Evolutionary conservation across 2,888 invertebrate genomes (phyloP).

Genomic region (Cryptocephalus primarius): DNA sequence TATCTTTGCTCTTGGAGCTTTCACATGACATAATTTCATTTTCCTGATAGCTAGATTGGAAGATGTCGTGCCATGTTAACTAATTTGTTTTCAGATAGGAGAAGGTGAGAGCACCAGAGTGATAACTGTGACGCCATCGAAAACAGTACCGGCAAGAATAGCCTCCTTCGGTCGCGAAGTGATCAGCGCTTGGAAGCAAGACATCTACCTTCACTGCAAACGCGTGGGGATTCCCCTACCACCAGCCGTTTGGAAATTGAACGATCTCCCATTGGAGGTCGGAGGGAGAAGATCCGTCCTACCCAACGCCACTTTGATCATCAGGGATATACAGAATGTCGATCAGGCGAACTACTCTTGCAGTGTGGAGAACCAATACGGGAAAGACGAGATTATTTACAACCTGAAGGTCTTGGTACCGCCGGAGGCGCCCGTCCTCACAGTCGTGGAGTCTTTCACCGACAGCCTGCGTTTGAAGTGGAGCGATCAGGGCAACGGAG

Average conservation of each 20-base stretch:
- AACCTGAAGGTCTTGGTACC: slow-evolving; percentile 67
- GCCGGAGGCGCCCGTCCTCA: slow-evolving; percentile 73
- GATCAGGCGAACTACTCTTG: slow-evolving; percentile 90
- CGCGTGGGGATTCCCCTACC: slow-evolving; percentile 76
- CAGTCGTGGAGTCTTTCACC: slow-evolving; percentile 70
- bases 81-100: slow-evolving; percentile 44
- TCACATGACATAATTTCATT: too few species aligned
- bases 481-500: slow-evolving; percentile 64
- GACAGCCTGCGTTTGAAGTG: slow-evolving; percentile 75
- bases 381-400: slow-evolving; percentile 73
- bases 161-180: slow-evolving; percentile 76
- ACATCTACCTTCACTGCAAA: slow-evolving; percentile 70
- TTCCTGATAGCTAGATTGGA: too few species aligned
- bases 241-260: slow-evolving; percentile 66
- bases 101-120: slow-evolving; percentile 74
- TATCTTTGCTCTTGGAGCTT: background rate
- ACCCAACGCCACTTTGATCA: slow-evolving; percentile 58
- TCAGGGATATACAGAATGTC: slow-evolving; percentile 65
- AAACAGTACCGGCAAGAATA: slow-evolving; percentile 77
- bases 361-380: slow-evolving; percentile 71
- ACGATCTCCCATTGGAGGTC: slow-evolving; percentile 62
- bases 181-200: slow-evolving; percentile 79
- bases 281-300: slow-evolving; percentile 55
- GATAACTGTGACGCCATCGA: slow-evolving; percentile 63
- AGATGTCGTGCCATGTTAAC: too few species aligned